These are phyloP conservation scores for Paracentrotus lividus DNA, from an alignment of 53 echinoderm and acorn worm genomes.

Conservation along the genomic window DNA sequence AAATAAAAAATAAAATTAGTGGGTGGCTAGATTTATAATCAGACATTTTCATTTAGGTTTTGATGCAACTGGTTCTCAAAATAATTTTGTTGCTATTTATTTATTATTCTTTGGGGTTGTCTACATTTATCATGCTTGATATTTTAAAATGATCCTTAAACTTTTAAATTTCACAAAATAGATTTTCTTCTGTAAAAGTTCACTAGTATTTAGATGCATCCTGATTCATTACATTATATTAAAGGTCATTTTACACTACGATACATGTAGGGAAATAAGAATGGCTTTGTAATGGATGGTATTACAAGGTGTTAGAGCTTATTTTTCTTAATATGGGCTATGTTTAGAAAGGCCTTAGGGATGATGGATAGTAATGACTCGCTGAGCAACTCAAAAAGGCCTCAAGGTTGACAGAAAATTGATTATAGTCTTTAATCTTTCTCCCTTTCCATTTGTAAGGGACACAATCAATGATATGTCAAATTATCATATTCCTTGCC, in stretches of 20 bases:
- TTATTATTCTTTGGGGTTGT: not conserved
- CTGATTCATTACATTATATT: not conserved
- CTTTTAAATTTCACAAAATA: too few species aligned
- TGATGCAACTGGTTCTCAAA: not conserved
- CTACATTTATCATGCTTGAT: not conserved
- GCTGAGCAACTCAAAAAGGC: not conserved
- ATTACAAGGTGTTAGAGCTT: not conserved
- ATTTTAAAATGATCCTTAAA: too few species aligned
- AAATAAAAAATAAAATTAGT: not conserved
- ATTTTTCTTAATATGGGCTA: not conserved
- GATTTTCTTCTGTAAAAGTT: not conserved
- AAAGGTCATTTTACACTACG: not conserved
- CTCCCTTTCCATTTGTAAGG: not conserved
- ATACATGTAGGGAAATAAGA: not conserved
- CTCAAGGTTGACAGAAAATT: not conserved
- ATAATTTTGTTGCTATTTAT: not conserved
- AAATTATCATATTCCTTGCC: conserved; percentile 14
- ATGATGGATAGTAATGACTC: conserved; percentile 13
- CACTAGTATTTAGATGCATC: not conserved
- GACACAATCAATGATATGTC: not conserved
- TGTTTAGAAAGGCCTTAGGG: not conserved
- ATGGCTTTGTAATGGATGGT: not conserved
- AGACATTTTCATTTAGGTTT: not conserved
- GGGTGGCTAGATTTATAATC: not conserved
- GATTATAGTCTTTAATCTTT: not conserved